Conservation (phyloP, 2,797 vertebrate species). For the Eospalax fontanierii region DNA sequence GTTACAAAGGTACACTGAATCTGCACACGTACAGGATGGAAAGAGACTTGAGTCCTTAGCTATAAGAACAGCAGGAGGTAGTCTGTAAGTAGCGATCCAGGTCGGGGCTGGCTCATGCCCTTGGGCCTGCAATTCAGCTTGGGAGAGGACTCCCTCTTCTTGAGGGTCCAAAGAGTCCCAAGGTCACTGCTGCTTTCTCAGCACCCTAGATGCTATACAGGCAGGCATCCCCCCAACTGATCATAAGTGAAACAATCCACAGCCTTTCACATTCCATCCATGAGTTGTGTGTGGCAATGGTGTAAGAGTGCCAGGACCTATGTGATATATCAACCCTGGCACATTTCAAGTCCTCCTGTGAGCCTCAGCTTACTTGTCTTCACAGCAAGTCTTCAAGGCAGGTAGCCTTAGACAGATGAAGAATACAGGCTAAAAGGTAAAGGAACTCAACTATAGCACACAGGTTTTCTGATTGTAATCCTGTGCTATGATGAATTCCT, state of each 20-base stretch:
- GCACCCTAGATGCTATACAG: background rate
- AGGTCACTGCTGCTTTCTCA: background rate
- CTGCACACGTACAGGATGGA: background rate
- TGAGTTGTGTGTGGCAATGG: background rate
- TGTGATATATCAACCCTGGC: background rate
- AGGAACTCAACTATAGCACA: background rate
- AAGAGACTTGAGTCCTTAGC: background rate
- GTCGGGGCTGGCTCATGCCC: background rate
- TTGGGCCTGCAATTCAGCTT: background rate
- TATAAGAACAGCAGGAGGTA: background rate
- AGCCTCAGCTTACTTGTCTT: background rate
- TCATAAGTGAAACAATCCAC: background rate
- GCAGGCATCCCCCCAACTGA: background rate
- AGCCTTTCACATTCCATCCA: background rate
- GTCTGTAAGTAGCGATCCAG: background rate
- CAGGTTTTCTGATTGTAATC: background rate
- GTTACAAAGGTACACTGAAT: background rate
- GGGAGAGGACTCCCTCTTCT: background rate
- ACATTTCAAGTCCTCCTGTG: accelerated
- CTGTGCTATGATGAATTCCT: background rate
- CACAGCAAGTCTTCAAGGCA: background rate
- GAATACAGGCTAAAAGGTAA: background rate
- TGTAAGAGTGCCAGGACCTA: background rate
- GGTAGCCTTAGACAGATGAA: background rate
- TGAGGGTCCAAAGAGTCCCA: too few species aligned